Percentiles rank a stretch among this genome's conserved stretches.
Evolutionary conservation across 2,888 invertebrate species (phyloP).

Genomic region (Spodoptera picta): DNA sequence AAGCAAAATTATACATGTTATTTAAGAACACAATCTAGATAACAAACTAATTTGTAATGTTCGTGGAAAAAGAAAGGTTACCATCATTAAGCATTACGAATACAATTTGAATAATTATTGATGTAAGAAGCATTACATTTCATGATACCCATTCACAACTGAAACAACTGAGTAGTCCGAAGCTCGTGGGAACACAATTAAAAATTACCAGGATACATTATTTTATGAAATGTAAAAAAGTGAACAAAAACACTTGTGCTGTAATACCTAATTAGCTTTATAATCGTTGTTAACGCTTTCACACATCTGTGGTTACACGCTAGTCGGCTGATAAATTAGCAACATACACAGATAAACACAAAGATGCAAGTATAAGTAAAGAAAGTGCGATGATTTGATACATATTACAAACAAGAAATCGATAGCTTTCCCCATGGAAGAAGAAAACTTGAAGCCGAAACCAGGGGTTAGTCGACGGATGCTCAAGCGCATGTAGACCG

Average conservation of each 20-base stretch:
- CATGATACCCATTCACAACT: slow-evolving; percentile 63
- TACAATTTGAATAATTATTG: slow-evolving; percentile 76
- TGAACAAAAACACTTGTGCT: slow-evolving; percentile 60
- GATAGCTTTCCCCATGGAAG: slow-evolving; percentile 64
- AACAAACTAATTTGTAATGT: slow-evolving; percentile 59
- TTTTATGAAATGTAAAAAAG: no score
- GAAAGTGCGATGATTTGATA: slow-evolving; percentile 49
- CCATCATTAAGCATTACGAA: slow-evolving; percentile 67
- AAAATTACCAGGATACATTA: slow-evolving; percentile 65
- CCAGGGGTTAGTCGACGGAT: slow-evolving; percentile 80
- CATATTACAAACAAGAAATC: slow-evolving; percentile 60
- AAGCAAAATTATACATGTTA: slow-evolving; percentile 46
- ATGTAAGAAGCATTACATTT: slow-evolving; percentile 61
- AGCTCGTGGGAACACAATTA: slow-evolving; percentile 76
- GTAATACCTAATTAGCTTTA: slow-evolving; percentile 58
- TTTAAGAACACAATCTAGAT: slow-evolving; percentile 63
- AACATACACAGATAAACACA: slow-evolving; percentile 16
- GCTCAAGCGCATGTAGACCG: slow-evolving; percentile 83
- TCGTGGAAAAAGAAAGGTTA: slow-evolving; percentile 67
- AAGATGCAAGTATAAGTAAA: slow-evolving; percentile 22
- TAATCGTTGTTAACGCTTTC: slow-evolving; percentile 49
- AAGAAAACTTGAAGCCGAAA: slow-evolving; percentile 72
- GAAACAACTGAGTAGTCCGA: slow-evolving; percentile 69
- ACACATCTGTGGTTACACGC: slow-evolving; percentile 40
- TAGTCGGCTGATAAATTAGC: slow-evolving; percentile 27